A percentile compares a stretch with the other conserved stretches of the same genome.
Evolutionary conservation across 1,140 invertebrate genomes (phyloP).

Genomic region (Tetramorium simillimum): DNA sequence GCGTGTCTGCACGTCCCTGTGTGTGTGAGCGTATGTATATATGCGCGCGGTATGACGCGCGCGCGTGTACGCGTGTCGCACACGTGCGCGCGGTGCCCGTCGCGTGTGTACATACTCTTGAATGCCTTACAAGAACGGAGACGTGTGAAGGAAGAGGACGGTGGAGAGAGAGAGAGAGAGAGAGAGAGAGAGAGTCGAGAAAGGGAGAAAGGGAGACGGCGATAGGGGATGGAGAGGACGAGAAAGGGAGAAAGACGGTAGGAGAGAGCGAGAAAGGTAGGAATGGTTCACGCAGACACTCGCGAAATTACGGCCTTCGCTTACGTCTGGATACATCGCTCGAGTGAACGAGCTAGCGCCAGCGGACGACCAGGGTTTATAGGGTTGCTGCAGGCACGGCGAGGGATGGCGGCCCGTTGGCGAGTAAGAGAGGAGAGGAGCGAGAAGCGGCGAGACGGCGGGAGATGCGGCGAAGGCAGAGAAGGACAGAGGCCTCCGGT

Average conservation of each 20-base stretch:
- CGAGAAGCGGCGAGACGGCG: slow-evolving; percentile 54
- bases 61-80: slow-evolving; percentile 22
- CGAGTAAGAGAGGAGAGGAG: slow-evolving; percentile 45
- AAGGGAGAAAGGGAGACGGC: too few relatives aligned
- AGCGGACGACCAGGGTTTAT: slow-evolving; percentile 79
- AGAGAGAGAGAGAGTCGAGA: slow-evolving; percentile 13
- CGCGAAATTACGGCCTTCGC: slow-evolving; percentile 80
- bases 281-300: slow-evolving; percentile 75
- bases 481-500: slow-evolving; percentile 62
- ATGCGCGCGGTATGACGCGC: neutral
- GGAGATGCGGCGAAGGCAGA: slow-evolving; percentile 59
- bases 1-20: neutral
- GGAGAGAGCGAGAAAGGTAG: slow-evolving; percentile 32
- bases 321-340: slow-evolving; percentile 80
- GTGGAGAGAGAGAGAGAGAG: slow-evolving; percentile 18
- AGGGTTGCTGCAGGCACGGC: slow-evolving; percentile 69
- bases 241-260: slow-evolving; percentile 11
- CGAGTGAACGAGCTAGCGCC: slow-evolving; percentile 75
- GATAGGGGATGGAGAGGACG: too few relatives aligned
- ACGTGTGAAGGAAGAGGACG: slow-evolving; percentile 53
- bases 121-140: slow-evolving; percentile 69
- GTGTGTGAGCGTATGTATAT: neutral
- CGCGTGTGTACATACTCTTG: slow-evolving; percentile 15
- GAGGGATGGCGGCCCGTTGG: slow-evolving; percentile 51
- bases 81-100: slow-evolving; percentile 26